Conservation (phyloP, 2,888 invertebrate species). For the Torymus aiolomorphi region DNA sequence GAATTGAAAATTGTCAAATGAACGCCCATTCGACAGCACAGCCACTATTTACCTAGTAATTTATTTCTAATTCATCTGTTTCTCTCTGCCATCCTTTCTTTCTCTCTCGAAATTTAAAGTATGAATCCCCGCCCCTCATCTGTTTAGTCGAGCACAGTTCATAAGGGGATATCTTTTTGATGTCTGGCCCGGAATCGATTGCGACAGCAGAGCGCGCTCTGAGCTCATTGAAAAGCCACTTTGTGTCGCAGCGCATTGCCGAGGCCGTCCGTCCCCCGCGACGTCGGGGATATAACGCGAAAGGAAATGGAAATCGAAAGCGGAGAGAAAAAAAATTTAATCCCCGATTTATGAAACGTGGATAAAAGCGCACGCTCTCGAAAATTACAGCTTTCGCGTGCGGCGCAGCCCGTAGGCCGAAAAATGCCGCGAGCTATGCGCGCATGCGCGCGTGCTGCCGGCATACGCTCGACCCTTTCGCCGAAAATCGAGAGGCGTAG, state of each 20-base stretch:
- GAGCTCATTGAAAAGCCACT: slow-evolving; percentile 36
- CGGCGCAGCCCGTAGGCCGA: no score
- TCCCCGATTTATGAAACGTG: slow-evolving; percentile 46
- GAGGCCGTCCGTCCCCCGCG: no score
- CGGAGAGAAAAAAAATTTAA: slow-evolving; percentile 40
- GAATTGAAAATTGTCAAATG: not conserved
- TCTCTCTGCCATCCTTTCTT: not conserved
- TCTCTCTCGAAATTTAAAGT: no score
- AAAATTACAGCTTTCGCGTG: slow-evolving; percentile 42
- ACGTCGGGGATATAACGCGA: slow-evolving; percentile 3
- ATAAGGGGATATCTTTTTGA: slow-evolving; percentile 43
- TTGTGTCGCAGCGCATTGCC: slow-evolving; percentile 27
- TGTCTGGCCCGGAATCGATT: slow-evolving; percentile 45
- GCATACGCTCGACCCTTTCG: slow-evolving; percentile 33
- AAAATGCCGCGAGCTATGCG: slow-evolving; percentile 44
- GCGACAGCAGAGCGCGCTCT: slow-evolving; percentile 33
- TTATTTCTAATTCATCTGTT: not conserved
- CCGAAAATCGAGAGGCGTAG: slow-evolving; percentile 35
- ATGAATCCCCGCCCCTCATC: slow-evolving; percentile 21
- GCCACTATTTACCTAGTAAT: no score
- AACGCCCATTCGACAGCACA: not conserved
- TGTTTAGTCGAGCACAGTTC: slow-evolving; percentile 3
- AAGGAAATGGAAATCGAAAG: slow-evolving; percentile 17
- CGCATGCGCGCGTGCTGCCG: no score
- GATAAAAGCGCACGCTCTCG: not conserved